Evolutionary conservation across 1,140 invertebrate genomes (phyloP), one percentile per base, ranked within the genome.

Genomic region (Cyclargus thomasi): DNA sequence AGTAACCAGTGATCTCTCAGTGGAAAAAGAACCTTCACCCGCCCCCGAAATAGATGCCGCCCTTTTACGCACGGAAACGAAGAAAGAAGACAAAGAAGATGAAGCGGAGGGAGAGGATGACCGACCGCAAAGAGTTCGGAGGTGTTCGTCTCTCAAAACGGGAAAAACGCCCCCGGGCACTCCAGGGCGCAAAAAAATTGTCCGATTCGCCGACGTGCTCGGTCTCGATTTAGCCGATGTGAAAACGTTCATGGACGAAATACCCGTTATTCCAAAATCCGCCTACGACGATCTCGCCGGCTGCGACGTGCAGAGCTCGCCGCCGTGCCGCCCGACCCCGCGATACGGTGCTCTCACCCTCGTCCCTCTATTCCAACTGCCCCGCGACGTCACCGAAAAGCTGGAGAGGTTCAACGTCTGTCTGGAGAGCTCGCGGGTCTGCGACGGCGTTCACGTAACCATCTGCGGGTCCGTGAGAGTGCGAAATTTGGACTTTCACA

Each of bases 211-310:
- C 0, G 98, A 99, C 81, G 97, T 96, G 0, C 90, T 99, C 35
- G 98, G 98, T 0, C 90, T 99, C 7, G 97, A 99, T 91, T 90
- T 99, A 70, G 97, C 97, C 11, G 96, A 97, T 77, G 95, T 99
- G 0, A 93, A 97, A 77, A 97, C 96, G 2, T 97, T 97, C 85
- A 90, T 97, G 70, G 96, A 97, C 79, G 97, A 97, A 88, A 94
- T 97, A 70, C 97, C 97, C 1, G 95, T 94, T 73, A 92, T 98
- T 75, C 97, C 97, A 0, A 95, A 94, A 79, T 97, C 96, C 0
- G 97, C 97, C 1, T 97, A 94, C 78, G 93, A 93, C 76, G 95
- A 96, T 84, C 86, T 95, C 53, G 88, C 91, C 16, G 93, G 92
- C 68, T 92, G 92, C 66, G 92, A 94, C 67, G 86, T 92, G 23